These are phyloP conservation scores for Sarotherodon lohbergeri DNA, from an alignment of 2,113 vertebrate species.

Conservation along the genomic window DNA sequence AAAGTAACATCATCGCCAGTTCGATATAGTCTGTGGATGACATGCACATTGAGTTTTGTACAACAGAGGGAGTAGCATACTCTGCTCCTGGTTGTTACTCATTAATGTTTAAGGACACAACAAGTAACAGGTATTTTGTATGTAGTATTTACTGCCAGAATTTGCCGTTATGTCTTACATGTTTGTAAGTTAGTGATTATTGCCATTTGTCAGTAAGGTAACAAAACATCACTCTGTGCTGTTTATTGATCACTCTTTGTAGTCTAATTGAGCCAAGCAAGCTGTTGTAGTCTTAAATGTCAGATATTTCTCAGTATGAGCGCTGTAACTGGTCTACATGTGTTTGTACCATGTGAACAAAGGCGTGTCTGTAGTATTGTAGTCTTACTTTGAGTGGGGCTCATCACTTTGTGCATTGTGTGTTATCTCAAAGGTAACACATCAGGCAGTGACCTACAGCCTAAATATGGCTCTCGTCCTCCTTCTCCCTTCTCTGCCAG, in stretches of 20 bases:
- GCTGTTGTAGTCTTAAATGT: constrained; percentile 21
- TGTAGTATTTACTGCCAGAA: neutral
- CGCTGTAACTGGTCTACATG: neutral
- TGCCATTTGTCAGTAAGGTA: neutral
- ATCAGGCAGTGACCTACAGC: neutral
- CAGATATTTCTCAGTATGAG: neutral
- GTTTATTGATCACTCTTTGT: constrained; percentile 1
- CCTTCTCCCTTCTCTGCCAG: neutral
- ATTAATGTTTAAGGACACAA: neutral
- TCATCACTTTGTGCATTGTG: neutral
- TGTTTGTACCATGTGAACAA: neutral
- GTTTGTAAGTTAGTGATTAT: constrained; percentile 3
- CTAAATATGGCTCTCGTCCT: neutral
- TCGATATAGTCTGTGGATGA: constrained; percentile 12
- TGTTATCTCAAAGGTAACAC: constrained; percentile 8
- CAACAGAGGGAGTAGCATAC: neutral
- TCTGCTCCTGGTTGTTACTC: neutral
- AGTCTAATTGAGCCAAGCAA: neutral
- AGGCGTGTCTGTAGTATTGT: neutral
- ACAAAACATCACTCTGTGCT: neutral
- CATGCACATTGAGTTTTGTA: neutral
- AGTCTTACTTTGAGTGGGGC: neutral
- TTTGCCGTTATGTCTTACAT: neutral
- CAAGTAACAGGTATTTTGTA: neutral
- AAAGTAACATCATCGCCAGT: constrained; percentile 27